Evolutionary conservation across 2,797 vertebrate genomes (phyloP), one percentile per base, ranked within the genome.

Genomic region (Hoplostethus atlanticus): DNA sequence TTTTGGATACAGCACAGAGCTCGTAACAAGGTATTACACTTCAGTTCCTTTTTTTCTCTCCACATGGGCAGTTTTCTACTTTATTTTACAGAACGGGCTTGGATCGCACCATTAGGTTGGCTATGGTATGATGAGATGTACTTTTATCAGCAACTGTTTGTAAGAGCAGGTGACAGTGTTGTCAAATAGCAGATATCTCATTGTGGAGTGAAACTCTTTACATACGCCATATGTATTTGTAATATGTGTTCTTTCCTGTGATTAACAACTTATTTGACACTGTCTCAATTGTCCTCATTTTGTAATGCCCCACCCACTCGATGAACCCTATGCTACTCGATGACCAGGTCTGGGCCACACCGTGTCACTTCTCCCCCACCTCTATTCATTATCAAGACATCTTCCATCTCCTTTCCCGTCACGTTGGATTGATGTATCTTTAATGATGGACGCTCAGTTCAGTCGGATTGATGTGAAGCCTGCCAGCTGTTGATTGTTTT

Each of bases 391-490:
- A 83, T 86, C 54, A 68, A 48, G 48, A 47, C 65, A 25, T 77
- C 71, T 76, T 68, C 68, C 56, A 81, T 86, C 81, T 88, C 53
- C 65, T 80, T 73, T 80, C 72, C 77, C 54, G 38, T 90, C 85
- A 87, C 78, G 73, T 84, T 85, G 81, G 74, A 76, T 79, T 89
- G 83, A 87, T 90, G 79, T 67, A 69, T 86, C 61, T 89, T 77
- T 88, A 87, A 73, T 75, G 73, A 84, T 80, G 77, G 71, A 78
- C 67, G 73, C 69, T 70, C 66, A 62, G 75, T 69, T 77, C 51
- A 72, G 83, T 76, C 78, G 76, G 86, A 94, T 89, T 88, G 85
- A 90, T 92, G 82, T 79, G 89, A 87, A 85, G 84, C 70, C 79
- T 53, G 68, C 55, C 52, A 34, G 73, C 68, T 63, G 28, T 84